phyloP scores from a whole-genome alignment of 2,113 vertebrate species.

The Pantherophis guttatus region DNA sequence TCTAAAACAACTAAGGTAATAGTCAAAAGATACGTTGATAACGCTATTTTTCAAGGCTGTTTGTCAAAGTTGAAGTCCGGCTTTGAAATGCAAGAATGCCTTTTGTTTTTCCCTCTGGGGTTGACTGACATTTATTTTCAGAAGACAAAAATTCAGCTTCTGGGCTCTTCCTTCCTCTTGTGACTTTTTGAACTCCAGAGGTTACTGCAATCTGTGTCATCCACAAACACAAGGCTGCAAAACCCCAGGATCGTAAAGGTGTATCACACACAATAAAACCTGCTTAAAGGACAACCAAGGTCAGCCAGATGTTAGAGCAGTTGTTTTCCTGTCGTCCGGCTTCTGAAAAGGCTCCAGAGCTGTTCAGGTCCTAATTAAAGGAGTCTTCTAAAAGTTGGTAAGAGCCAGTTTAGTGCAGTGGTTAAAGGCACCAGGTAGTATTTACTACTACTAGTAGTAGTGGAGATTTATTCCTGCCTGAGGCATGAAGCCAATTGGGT shows the following conservation, averaged over 20 bases:
- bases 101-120: not conserved
- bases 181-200: not conserved
- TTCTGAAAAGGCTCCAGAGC: not conserved
- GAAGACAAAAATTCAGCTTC: not conserved
- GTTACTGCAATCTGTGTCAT: not conserved
- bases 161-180: not conserved
- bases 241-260: not conserved
- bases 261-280: not conserved
- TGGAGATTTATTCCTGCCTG: not conserved
- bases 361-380: not conserved
- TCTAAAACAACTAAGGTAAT: not conserved
- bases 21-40: not conserved
- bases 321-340: not conserved
- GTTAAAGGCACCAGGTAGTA: not conserved
- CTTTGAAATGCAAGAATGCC: not conserved
- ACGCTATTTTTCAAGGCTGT: not conserved
- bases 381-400: not conserved
- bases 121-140: not conserved
- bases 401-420: not conserved
- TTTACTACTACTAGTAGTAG: no score
- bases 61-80: not conserved
- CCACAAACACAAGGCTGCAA: not conserved
- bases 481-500: not conserved
- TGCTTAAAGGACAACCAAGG: not conserved
- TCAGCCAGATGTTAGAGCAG: not conserved